A percentile compares a stretch with the other conserved stretches of the same genome.
Conservation (phyloP, 2,797 vertebrate genomes). For the Amazonetta brasiliensis region DNA sequence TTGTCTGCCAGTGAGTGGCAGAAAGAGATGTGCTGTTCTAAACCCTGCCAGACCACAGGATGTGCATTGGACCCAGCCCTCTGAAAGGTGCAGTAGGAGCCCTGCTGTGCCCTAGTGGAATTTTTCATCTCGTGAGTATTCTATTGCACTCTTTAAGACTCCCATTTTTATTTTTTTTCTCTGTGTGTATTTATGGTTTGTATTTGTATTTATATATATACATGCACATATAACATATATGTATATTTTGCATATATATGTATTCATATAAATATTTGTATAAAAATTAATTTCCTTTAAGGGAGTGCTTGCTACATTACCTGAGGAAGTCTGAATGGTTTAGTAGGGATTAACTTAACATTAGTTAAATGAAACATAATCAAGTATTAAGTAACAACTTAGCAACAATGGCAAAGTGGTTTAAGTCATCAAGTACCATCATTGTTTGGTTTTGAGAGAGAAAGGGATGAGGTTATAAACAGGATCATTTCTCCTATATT, state of each 20-base stretch:
- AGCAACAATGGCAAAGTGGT: not conserved
- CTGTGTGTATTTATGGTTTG: not conserved
- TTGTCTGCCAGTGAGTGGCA: too few relatives aligned
- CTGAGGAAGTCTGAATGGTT: not conserved
- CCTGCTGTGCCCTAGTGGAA: not conserved
- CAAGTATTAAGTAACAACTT: not conserved
- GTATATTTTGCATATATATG: not conserved
- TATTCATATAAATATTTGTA: too few relatives aligned
- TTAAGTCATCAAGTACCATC: not conserved
- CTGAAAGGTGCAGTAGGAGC: accelerated
- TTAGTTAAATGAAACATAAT: not conserved
- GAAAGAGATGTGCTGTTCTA: not conserved
- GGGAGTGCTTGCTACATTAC: not conserved
- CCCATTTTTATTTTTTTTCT: not conserved
- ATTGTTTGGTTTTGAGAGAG: not conserved
- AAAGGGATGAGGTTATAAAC: not conserved
- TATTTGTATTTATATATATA: not conserved
- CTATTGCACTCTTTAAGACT: not conserved
- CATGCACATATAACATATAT: not conserved
- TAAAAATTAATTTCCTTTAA: not conserved
- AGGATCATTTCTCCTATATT: not conserved
- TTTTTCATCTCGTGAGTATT: not conserved
- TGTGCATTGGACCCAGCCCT: not conserved
- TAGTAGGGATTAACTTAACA: not conserved
- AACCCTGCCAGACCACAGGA: not conserved